Base-by-base conservation (phyloP, 2,113 vertebrate species). In the Sminthopsis crassicaudata region DNA sequence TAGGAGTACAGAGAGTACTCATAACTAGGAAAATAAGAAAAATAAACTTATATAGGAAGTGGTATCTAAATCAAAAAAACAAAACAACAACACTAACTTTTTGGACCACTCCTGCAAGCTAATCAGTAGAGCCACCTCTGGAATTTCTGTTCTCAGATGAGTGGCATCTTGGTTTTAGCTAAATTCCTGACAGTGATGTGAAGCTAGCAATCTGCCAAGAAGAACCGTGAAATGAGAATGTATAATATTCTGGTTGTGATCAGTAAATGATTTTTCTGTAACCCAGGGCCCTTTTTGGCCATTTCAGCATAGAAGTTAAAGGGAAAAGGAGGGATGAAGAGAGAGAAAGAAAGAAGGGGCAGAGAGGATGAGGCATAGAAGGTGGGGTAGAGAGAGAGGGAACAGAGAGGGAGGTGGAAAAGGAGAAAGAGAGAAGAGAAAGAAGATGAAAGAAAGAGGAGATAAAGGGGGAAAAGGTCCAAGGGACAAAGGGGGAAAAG, bases 241-340 rank as follows among this genome's bases (percentile, higher is more conserved):
- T 91, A 46, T n/a, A 67, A 91, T 27, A 88, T 67, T 95, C 94
- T 95, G 92, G 26, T 95, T 89, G 9, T 94, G 53, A 92, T 67
- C 60, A 94, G 67, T 12, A 23, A 42, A 84, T 84, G 67, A 54
- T 51, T 76, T 36, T 60, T 95, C 67, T 84, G 0, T 89, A 95
- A 89, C 51, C 26, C 8, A 84, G 19, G 67, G 36, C 5, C 0
- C 1, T 94, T 46, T 27, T 94, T n/a, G 76, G 53, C 23, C 53
- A 67, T 93, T 91, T 91, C 90, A 84, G 67, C 8, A 84, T 42
- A 84, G 67, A 84, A 84, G 42, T 23, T 84, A 42, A 84, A 84
- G 67, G 6, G 19, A 76, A 22, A 4, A 36, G 14, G 67, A 84
- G 7, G 5, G 67, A 42, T 84, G n/a, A 84, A 84, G n/a, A 84